phyloP scores from a whole-genome alignment of 2,888 invertebrate species.

The Spisula solida region DNA sequence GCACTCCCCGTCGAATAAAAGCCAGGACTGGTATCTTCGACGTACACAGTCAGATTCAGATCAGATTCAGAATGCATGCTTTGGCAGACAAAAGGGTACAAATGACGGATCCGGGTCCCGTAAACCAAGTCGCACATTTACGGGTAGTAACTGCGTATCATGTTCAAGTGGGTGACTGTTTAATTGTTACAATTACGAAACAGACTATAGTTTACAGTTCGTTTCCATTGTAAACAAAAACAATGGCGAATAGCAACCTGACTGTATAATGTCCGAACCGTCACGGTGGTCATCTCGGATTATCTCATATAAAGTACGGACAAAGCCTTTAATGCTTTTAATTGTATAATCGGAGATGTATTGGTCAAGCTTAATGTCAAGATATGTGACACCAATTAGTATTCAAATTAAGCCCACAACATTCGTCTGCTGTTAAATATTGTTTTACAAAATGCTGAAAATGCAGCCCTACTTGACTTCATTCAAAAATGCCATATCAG shows the following conservation, averaged over 20 bases:
- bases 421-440: no score
- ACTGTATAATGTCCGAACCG: neutral
- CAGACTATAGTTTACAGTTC: constrained; percentile 47
- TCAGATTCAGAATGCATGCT: no score
- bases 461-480: no score
- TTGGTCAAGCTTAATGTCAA: neutral
- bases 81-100: no score
- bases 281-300: neutral
- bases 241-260: constrained; percentile 51
- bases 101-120: no score
- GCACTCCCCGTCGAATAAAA: no score
- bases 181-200: constrained; percentile 27
- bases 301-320: neutral
- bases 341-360: neutral
- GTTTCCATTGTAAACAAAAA: constrained; percentile 66
- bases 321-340: neutral
- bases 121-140: neutral
- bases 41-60: no score
- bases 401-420: no score
- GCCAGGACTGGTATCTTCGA: no score
- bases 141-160: neutral
- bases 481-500: no score
- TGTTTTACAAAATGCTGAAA: no score
- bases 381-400: neutral
- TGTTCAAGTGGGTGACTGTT: neutral